Evolutionary conservation across 64 coral and sea anemone species (phyloP).

Genomic region (Porites australiensis): DNA sequence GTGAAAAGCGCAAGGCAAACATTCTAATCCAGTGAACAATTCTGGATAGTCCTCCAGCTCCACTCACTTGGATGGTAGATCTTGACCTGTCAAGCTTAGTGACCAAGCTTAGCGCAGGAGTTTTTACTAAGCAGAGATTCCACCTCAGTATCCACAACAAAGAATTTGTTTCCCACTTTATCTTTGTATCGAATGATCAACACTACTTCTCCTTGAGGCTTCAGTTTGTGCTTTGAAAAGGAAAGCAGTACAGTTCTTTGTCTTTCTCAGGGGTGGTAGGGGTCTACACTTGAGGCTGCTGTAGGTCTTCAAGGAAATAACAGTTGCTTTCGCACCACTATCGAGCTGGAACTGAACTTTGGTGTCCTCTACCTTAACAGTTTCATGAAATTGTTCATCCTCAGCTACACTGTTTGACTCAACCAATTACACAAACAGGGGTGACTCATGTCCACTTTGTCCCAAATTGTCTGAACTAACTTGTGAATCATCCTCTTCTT

Average conservation of each 20-base stretch:
- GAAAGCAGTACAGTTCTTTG: neutral
- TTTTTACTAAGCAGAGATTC: constrained; percentile 24
- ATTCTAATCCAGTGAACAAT: constrained; percentile 15
- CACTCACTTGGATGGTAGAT: neutral
- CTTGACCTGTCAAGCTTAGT: neutral
- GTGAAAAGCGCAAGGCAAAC: neutral
- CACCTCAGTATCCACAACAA: constrained; percentile 20
- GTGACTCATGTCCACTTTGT: neutral
- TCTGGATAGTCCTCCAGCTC: neutral
- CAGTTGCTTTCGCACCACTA: constrained; percentile 53
- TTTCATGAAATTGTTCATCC: neutral
- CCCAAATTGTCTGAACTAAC: neutral
- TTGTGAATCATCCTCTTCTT: neutral
- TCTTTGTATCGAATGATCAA: neutral
- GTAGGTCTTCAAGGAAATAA: constrained; percentile 30
- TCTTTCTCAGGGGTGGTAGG: neutral
- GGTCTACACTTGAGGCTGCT: constrained; percentile 10
- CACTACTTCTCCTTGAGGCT: neutral
- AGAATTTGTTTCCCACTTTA: constrained; percentile 1
- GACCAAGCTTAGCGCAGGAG: constrained; percentile 25
- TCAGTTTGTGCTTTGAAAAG: constrained; percentile 7
- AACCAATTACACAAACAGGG: neutral
- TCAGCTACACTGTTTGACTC: neutral
- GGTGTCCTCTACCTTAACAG: neutral
- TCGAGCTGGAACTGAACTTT: neutral